phyloP scores from a whole-genome alignment of 37 sponge, comb jelly and placozoan genomes.

The Beroe ovata region DNA sequence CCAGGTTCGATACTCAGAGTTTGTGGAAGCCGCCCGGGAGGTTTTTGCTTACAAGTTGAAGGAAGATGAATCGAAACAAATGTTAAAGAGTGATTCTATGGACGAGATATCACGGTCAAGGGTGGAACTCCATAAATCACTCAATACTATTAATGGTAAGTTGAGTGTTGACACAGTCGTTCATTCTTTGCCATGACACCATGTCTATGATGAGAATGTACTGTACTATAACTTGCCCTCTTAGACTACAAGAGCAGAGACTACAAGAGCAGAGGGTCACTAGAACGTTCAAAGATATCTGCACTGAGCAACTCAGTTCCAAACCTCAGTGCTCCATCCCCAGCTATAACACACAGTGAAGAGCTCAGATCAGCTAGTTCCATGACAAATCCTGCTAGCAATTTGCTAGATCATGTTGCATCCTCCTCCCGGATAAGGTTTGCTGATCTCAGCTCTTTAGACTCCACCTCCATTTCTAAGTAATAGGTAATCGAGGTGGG shows the following conservation, averaged over 20 bases:
- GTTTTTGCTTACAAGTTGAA: conserved; percentile 58
- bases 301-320: conserved; percentile 64
- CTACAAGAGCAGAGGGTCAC: not conserved
- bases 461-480: no score
- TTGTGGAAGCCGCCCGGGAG: conserved; percentile 52
- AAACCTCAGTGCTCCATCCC: not conserved
- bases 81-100: conserved; percentile 48
- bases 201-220: no score
- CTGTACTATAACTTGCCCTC: no score
- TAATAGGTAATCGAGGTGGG: no score
- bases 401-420: conserved; percentile 41
- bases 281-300: not conserved
- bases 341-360: not conserved
- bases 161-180: no score
- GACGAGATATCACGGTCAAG: conserved; percentile 28
- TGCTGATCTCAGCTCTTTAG: no score
- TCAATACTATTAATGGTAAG: conserved; percentile 31
- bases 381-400: conserved; percentile 6
- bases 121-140: conserved; percentile 34
- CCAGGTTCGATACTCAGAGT: conserved; percentile 33
- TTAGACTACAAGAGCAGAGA: no score
- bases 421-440: not conserved
- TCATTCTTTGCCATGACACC: no score
- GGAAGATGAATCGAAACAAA: not conserved
- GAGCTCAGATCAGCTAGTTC: conserved; percentile 65